A percentile compares a stretch with the other conserved stretches of the same genome.
These are phyloP conservation scores for Procambarus clarkii DNA, from an alignment of 1,140 invertebrate species.

Conservation along the genomic window DNA sequence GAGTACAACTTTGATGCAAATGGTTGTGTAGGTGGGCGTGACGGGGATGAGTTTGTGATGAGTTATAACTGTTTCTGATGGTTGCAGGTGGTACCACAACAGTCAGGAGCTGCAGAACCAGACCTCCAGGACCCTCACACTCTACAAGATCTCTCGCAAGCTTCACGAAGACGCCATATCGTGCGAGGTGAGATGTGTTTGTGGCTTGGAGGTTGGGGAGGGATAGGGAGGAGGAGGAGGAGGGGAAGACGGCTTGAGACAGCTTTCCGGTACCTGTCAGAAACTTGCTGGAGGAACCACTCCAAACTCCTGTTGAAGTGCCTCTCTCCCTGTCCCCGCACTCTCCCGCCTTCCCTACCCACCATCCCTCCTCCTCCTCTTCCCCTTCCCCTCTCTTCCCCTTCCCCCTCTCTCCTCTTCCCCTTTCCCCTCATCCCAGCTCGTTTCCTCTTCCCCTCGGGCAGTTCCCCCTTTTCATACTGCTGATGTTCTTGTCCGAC, in stretches of 20 bases:
- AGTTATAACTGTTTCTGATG: no score
- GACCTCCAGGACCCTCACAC: conserved; percentile 28
- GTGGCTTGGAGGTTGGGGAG: no score
- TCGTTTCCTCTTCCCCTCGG: no score
- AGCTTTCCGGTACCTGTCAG: background rate
- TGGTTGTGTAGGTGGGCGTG: no score
- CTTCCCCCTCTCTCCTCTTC: no score
- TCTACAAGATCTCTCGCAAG: conserved; percentile 41
- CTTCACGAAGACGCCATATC: conserved; percentile 46
- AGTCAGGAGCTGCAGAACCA: conserved; percentile 40
- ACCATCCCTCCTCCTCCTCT: background rate
- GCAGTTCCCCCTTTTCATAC: no score
- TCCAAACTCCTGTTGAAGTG: background rate
- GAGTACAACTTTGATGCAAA: no score
- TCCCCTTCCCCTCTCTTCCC: background rate
- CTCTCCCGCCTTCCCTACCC: background rate
- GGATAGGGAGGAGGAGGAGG: background rate
- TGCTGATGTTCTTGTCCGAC: no score
- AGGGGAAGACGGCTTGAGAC: background rate
- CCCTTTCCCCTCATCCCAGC: no score
- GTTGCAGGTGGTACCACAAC: conserved; percentile 51
- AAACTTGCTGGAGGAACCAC: background rate
- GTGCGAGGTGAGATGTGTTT: background rate
- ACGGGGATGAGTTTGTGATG: no score
- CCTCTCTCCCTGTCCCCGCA: background rate